Evolutionary conservation across 2,113 vertebrate species (phyloP).

Genomic region (Spheniscus mendiculus): DNA sequence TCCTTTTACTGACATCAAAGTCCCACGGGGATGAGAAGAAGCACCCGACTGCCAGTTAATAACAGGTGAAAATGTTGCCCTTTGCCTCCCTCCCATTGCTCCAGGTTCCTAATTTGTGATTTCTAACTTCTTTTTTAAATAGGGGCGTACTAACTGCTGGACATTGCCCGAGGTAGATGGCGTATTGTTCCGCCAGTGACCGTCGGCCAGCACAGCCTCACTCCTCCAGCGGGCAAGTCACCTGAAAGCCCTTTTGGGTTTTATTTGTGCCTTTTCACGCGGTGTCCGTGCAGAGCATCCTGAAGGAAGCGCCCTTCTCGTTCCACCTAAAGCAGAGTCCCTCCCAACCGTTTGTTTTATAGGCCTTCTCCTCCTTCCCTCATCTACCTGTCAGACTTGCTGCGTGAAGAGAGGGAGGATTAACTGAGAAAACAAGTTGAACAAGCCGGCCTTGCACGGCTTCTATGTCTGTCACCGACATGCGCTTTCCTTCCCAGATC

Average conservation of each 20-base stretch:
- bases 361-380: neutral
- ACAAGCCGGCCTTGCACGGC: neutral
- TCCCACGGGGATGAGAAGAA: fast-evolving
- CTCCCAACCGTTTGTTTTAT: neutral
- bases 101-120: neutral
- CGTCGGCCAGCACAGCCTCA: fast-evolving
- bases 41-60: too few species aligned
- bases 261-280: neutral
- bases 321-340: neutral
- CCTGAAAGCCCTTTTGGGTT: neutral
- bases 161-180: fast-evolving
- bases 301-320: neutral
- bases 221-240: neutral
- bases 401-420: neutral
- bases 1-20: neutral
- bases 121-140: neutral
- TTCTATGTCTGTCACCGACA: too few species aligned
- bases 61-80: too few species aligned
- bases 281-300: fast-evolving
- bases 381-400: neutral
- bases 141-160: too few species aligned
- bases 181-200: fast-evolving
- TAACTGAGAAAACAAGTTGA: neutral
- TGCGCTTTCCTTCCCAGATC: neutral
- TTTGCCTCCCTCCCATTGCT: neutral